Base-by-base conservation (phyloP, 1,140 invertebrate species). In the Drosophila carrolli region DNA sequence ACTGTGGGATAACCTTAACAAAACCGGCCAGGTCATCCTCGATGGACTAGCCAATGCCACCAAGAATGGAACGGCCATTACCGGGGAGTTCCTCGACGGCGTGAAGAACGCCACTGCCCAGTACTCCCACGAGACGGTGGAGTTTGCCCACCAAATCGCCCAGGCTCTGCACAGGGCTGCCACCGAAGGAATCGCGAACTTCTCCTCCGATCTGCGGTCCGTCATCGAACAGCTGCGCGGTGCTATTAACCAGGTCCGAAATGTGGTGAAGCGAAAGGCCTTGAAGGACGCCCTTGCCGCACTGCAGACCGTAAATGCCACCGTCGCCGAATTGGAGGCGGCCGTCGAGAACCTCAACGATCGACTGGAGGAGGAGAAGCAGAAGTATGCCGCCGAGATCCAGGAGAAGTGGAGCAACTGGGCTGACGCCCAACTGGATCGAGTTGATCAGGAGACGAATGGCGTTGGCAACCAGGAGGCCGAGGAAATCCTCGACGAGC, bases 391-490 rank as follows among this genome's bases (percentile, higher is more conserved):
- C 0, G 8, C 14, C 2, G 55, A 50, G 4, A 53, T 61, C 7
- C 38, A 71, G 1, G 19, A 13, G 14, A 38, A 40, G 4, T 53
- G 75, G 41, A 16, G 44, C 27, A 10, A 37, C 4, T 88, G 83
- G 83, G 23, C 27, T 2, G 60, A 61, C 7, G 38, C 8, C 5
- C 76, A 88, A 32, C 41, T 88, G 37, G 23, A 67, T 0, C 56
- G 63, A 5, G 83, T 77, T 5, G 47, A 78, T 13, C 7, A 48
- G 0, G 6, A 9, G 23, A 74, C 70, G 16, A 27, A 55, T 9
- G 82, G 65, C 8, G 23, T 2, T 0, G 63, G 55, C 13, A 8
- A 29, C 5, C n/a, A 23, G 0, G 35, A 60, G n/a, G 81, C 81
- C 4, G 40, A 51, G 4, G 46, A 54, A 0, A 7, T 88, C 4